Conservation (phyloP, 2,113 vertebrate species). For the Tapirus terrestris region DNA sequence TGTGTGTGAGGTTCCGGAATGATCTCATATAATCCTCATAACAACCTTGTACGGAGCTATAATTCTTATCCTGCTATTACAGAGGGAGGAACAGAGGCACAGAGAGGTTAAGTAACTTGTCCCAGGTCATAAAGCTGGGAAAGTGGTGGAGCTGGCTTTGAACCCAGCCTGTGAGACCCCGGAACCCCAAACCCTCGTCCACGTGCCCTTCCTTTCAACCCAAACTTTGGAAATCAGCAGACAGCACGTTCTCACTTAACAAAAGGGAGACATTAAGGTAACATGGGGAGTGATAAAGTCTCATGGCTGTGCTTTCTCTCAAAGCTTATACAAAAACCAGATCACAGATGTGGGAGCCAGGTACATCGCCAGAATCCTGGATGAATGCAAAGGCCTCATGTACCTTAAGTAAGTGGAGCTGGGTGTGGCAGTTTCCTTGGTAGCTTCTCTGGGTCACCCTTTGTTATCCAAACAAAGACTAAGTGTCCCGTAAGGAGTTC, state of each 20-base stretch:
- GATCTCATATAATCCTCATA: neutral
- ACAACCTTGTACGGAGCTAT: no score
- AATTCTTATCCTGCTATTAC: no score
- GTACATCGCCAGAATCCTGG: constrained; percentile 92
- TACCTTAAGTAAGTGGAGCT: constrained; percentile 91
- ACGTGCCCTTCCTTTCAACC: neutral
- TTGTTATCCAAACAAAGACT: neutral
- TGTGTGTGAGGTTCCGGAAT: accelerated
- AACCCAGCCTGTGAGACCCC: neutral
- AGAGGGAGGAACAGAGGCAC: neutral
- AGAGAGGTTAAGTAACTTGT: neutral
- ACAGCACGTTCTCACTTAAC: neutral
- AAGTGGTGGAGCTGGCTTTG: neutral
- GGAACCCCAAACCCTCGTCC: neutral
- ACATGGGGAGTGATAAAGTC: neutral
- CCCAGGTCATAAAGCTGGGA: neutral
- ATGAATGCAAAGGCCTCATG: constrained; percentile 91
- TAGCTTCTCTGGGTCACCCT: neutral
- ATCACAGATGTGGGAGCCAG: constrained; percentile 95
- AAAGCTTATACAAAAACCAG: constrained; percentile 95
- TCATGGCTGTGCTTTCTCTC: constrained; percentile 71
- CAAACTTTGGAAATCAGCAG: neutral
- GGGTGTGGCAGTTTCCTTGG: neutral
- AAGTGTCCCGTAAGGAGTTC: neutral
- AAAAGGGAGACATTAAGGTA: neutral